A percentile compares a stretch with the other conserved stretches of the same genome.
Conservation (phyloP, 2,113 vertebrate genomes). For the Epinephelus fuscoguttatus region DNA sequence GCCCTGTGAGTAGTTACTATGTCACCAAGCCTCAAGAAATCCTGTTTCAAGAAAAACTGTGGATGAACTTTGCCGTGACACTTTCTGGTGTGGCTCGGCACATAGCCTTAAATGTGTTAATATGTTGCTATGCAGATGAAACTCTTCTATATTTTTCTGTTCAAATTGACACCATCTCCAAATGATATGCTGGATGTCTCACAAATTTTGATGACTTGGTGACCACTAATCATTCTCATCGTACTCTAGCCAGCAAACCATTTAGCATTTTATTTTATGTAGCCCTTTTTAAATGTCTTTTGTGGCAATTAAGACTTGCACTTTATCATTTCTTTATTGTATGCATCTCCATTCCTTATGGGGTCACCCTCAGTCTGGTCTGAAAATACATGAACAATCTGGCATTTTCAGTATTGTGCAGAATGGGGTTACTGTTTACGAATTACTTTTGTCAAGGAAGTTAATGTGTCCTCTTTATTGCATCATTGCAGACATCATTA, state of each 20-base stretch:
- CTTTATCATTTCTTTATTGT: neutral
- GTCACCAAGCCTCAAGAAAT: neutral
- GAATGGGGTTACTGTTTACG: too few species aligned
- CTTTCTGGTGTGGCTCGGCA: neutral
- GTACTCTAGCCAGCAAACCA: neutral
- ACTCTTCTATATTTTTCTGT: neutral
- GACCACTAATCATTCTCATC: too few species aligned
- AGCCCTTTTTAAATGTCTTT: neutral
- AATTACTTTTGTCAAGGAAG: neutral
- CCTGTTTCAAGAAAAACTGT: neutral
- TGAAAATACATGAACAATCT: too few species aligned
- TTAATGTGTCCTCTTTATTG: neutral
- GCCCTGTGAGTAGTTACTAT: neutral
- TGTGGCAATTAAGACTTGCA: neutral
- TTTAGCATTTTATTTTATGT: neutral
- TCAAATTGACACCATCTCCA: neutral
- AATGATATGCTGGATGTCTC: too few species aligned
- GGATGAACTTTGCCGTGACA: neutral
- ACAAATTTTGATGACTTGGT: too few species aligned
- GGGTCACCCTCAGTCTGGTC: neutral
- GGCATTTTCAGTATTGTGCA: neutral
- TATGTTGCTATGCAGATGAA: neutral
- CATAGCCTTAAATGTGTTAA: neutral
- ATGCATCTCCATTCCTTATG: neutral
- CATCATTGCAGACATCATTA: neutral